These are phyloP conservation scores for Hemibagrus guttatus DNA, from an alignment of 2,797 vertebrate species.

Conservation along the genomic window DNA sequence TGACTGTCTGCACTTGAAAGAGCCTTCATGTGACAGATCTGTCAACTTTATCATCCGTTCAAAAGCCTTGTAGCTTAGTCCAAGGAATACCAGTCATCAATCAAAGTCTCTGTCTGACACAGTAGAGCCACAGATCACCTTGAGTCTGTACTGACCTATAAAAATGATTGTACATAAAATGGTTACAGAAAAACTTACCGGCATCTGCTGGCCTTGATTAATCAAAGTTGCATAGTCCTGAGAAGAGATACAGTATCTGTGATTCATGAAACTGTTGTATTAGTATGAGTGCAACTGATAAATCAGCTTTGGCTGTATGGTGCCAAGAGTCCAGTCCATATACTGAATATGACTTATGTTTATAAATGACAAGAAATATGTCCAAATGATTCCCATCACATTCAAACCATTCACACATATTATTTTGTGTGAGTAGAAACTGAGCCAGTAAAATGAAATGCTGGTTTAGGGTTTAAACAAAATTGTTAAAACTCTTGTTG, in stretches of 20 bases:
- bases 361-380: neutral
- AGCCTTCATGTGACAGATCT: conserved; percentile 45
- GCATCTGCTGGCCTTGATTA: neutral
- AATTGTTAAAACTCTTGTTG: neutral
- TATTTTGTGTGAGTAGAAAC: neutral
- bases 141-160: neutral
- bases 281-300: neutral
- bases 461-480: neutral
- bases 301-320: neutral
- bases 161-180: conserved; percentile 11
- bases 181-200: neutral
- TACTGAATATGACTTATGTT: neutral
- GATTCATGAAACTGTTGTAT: neutral
- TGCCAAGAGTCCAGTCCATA: neutral
- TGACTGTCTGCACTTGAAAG: conserved; percentile 29
- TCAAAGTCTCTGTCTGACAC: conserved; percentile 41
- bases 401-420: neutral
- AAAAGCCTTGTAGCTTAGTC: conserved; percentile 44
- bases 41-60: conserved; percentile 45
- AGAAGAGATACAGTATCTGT: neutral
- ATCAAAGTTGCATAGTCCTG: neutral
- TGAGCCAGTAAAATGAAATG: neutral
- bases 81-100: conserved; percentile 34
- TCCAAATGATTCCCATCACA: neutral
- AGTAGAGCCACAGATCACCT: conserved; percentile 20